Percentiles rank a stretch among this genome's conserved stretches.
Evolutionary conservation across 2,888 invertebrate species (phyloP).

Genomic region (Agrotis segetum): DNA sequence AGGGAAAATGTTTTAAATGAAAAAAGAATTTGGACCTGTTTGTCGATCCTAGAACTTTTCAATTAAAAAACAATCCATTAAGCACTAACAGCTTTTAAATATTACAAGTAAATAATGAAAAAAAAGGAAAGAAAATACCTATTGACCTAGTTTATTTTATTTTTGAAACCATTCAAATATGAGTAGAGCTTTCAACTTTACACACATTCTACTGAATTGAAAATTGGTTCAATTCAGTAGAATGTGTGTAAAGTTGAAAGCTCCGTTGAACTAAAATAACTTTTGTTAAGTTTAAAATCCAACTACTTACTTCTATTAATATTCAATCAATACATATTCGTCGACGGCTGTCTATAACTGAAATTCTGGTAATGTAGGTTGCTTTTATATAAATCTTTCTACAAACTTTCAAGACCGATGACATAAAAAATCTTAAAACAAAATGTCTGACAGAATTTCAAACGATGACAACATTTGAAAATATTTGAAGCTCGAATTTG

Average conservation of each 20-base stretch:
- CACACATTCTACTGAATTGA: background rate
- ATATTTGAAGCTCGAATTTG: background rate
- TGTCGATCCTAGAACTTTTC: constrained; percentile 1
- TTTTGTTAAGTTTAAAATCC: background rate
- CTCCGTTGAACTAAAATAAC: background rate
- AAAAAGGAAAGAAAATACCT: too few species aligned
- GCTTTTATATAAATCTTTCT: constrained; percentile 8
- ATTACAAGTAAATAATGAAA: background rate
- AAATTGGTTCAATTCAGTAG: too few species aligned
- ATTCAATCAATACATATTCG: constrained; percentile 3
- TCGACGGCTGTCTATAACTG: background rate
- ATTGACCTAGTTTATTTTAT: constrained; percentile 10
- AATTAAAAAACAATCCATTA: background rate
- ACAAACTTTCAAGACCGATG: background rate
- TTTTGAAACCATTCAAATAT: constrained; percentile 10
- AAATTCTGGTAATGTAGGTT: background rate
- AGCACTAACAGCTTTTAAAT: constrained; percentile 1
- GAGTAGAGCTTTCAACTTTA: constrained; percentile 1
- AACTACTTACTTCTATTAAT: background rate
- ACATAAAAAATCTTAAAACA: constrained; percentile 17
- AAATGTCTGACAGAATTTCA: constrained; percentile 8
- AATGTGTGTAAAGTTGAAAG: too few species aligned
- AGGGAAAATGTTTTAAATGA: background rate
- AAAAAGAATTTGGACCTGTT: constrained; percentile 7
- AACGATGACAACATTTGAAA: background rate